Base-by-base conservation (phyloP, 2,888 invertebrate species). In the Apamea anceps region DNA sequence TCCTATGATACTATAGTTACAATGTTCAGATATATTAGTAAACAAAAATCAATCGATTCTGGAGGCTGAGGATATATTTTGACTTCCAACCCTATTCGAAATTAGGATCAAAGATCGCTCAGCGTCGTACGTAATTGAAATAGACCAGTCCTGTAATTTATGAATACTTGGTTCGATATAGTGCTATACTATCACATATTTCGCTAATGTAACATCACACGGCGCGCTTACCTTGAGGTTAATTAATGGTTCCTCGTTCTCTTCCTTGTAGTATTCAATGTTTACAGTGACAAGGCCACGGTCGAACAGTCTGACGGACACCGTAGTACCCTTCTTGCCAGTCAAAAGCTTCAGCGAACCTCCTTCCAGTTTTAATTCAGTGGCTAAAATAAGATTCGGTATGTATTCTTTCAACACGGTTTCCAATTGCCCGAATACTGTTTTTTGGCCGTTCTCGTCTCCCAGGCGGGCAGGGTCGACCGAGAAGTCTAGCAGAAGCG, bases 271-370 rank as follows among this genome's bases (percentile, higher is more conserved):
- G 96, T 98, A 99, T 93, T 99, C 99, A 91, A 99, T 98, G 94
- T 98, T 99, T 88, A 99, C 96, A 62, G 98, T 98, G 79, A 99
- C 97, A 87, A 98, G 96, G 78, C 99, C 99, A 90, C 98, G 98
- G 71, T 97, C 97, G 91, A 98, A 98, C 87, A 98, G 97, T 92
- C 98, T 97, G 68, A 98, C 97, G 54, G 98, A 98, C 51, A 98
- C 97, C 13, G 98, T 97, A 72, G 98, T 97, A 54, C 98, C 98
- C 92, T 97, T 97, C 82, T 98, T 98, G 85, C 98, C 98, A 60
- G 98, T 97, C 84, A 98, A 97, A 32, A 98, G 94, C 90, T 98
- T 97, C 85, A 98, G 95, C 68, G 98, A 97, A 74, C 98, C 98
- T 79, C 98, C 98, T 86, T 98, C 98, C 87, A 98, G 95, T 90